phyloP scores from a whole-genome alignment of 2,113 vertebrate species.

The Theristicus caerulescens region DNA sequence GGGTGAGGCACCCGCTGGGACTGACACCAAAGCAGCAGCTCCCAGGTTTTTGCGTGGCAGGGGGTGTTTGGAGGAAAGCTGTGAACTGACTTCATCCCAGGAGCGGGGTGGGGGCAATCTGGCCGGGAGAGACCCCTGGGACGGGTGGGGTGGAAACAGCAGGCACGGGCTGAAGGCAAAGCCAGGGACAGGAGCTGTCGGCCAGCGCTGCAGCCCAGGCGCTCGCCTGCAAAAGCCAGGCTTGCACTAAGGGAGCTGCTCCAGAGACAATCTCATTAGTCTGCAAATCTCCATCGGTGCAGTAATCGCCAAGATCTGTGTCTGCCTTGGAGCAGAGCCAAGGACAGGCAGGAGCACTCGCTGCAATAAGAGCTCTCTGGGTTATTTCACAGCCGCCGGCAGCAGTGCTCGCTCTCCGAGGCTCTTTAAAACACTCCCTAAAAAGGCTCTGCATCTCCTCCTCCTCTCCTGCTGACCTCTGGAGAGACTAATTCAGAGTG shows the following conservation, averaged over 20 bases:
- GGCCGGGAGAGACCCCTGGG: neutral
- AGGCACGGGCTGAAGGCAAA: neutral
- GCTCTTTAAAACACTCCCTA: slow-evolving; percentile 26
- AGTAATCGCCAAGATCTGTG: neutral
- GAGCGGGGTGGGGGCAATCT: rapidly evolving
- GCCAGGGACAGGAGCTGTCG: neutral
- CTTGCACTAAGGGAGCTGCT: neutral
- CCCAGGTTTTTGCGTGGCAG: neutral
- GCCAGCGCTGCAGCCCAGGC: neutral
- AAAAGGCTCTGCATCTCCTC: slow-evolving; percentile 24
- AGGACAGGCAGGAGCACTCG: neutral
- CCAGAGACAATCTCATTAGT: neutral
- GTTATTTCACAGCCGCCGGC: neutral
- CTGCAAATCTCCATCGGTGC: neutral
- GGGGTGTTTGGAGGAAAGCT: neutral
- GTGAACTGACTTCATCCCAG: neutral
- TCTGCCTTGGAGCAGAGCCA: slow-evolving; percentile 15
- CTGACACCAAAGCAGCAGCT: neutral
- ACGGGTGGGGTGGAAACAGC: rapidly evolving
- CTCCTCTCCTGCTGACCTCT: neutral
- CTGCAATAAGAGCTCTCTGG: slow-evolving; percentile 9
- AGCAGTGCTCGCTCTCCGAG: neutral
- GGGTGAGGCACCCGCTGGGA: rapidly evolving
- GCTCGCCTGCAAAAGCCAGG: neutral
- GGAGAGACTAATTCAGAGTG: neutral